Conservation (phyloP, 2,888 invertebrate species). For the Vandiemenella viatica region DNA sequence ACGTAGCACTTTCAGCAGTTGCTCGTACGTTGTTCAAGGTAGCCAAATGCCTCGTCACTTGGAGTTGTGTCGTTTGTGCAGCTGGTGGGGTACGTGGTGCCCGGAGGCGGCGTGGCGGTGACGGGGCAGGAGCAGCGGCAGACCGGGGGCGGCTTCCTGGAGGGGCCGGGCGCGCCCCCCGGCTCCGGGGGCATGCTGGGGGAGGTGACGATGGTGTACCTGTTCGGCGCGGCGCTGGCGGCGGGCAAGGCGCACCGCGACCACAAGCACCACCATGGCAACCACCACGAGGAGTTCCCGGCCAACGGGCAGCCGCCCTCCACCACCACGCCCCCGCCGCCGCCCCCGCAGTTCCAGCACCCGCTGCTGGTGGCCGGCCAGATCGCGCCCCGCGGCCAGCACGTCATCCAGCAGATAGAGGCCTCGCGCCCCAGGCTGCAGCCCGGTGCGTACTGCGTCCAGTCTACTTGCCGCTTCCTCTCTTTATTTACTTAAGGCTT, state of each 20-base stretch:
- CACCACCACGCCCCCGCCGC: constrained; percentile 35
- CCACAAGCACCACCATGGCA: constrained; percentile 75
- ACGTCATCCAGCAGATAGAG: constrained; percentile 21
- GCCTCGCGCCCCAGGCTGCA: too few relatives aligned
- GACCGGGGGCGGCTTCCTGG: constrained; percentile 36
- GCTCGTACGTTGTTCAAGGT: too few relatives aligned
- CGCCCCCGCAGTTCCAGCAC: constrained; percentile 19
- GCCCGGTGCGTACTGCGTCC: too few relatives aligned
- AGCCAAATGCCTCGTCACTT: too few relatives aligned
- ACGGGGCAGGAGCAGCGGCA: constrained; percentile 59
- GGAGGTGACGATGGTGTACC: constrained; percentile 64
- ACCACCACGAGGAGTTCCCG: constrained; percentile 50
- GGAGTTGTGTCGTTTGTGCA: too few relatives aligned
- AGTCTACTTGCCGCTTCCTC: too few relatives aligned
- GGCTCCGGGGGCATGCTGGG: constrained; percentile 47
- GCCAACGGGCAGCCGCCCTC: constrained; percentile 45
- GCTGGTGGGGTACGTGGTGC: constrained; percentile 63
- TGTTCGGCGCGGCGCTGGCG: constrained; percentile 65
- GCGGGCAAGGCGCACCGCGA: constrained; percentile 77
- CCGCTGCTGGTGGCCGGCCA: constrained; percentile 17
- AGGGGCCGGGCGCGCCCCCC: constrained; percentile 35
- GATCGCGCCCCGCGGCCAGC: constrained; percentile 35
- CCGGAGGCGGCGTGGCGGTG: constrained; percentile 57
- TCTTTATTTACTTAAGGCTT: too few relatives aligned
- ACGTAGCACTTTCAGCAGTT: too few relatives aligned